phyloP scores from a whole-genome alignment of 2,888 invertebrate species.

The Drosophila setosimentum region DNA sequence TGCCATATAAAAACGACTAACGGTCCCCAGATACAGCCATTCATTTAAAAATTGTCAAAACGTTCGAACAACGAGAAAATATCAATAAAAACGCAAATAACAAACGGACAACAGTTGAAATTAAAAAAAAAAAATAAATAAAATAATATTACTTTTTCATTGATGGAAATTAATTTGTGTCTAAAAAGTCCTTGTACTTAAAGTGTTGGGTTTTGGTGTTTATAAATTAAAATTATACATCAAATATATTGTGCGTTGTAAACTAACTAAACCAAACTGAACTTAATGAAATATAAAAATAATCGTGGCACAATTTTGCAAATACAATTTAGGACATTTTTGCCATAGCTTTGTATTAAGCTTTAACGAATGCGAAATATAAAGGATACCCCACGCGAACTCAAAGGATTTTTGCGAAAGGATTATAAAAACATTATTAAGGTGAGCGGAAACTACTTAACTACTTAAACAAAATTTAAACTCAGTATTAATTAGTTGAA shows the following conservation, averaged over 20 bases:
- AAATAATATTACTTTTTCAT: neutral
- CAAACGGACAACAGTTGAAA: constrained; percentile 12
- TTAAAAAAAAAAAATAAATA: neutral
- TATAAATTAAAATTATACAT: neutral
- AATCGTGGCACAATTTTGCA: constrained; percentile 85
- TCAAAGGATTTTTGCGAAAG: constrained; percentile 20
- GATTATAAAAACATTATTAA: constrained; percentile 12
- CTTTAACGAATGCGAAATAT: constrained; percentile 16
- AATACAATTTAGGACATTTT: constrained; percentile 85
- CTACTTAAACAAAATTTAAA: neutral
- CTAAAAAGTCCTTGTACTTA: neutral
- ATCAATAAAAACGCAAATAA: neutral
- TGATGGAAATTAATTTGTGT: neutral
- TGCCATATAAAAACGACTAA: constrained; percentile 75
- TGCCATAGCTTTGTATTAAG: constrained; percentile 48
- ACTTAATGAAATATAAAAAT: constrained; percentile 85
- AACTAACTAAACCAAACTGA: constrained; percentile 47
- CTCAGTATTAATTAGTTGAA: neutral
- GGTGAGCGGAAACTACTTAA: constrained; percentile 22
- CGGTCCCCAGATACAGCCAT: constrained; percentile 65
- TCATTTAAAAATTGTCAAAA: constrained; percentile 79
- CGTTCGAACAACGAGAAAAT: constrained; percentile 63
- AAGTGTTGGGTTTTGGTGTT: neutral
- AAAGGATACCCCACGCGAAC: constrained; percentile 3
- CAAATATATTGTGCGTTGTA: constrained; percentile 1